Evolutionary conservation across 2,113 vertebrate genomes (phyloP), one percentile per base, ranked within the genome.

Genomic region (Trichomycterus rosablanca): DNA sequence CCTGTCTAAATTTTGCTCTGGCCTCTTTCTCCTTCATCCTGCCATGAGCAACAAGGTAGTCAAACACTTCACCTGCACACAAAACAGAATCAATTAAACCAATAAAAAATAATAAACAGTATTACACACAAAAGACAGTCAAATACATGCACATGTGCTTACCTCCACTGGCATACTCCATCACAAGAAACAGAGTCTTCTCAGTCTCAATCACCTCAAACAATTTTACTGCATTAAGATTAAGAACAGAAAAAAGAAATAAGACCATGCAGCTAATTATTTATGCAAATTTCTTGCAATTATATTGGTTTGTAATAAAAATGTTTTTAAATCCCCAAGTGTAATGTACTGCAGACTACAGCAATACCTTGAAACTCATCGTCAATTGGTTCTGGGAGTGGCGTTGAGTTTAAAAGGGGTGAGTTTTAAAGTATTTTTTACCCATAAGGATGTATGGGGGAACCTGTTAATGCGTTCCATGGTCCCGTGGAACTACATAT

Each of bases 21-120:
- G 95, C 94, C 87, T 97, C 95, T 74, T 98, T 98, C 86, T 98
- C 95, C 87, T 98, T 98, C 95, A 98, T 98, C 86, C 95, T 90
- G 89, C 95, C 95, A 82, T 98, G 95, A 79, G 95, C 93, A 79
- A 97, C 95, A 82, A 98, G 88, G 86, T 98, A 98, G 87, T 97
- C 94, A 70, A 98, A 98, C 37, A 98, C 94, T 75, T 98, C 95
- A 77, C 95, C 95, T 98, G 80, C 51, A 84, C 80, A 76, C 69
- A 46, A 85, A 63, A 81, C 26, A 76, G 51, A 37, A 73, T 3
- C 58, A 39, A 63, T 35, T 0, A 68, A 7, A 53, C 5, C 39
- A n/a, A 56, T 39, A 19, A 39, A 48, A 18, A 4, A 20, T 40
- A 39, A 59, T 16, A 30, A 2, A 20, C 7, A 6, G 57, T 5